Evolutionary conservation across 2,797 vertebrate species (phyloP).

Genomic region (Crenuchus spilurus): DNA sequence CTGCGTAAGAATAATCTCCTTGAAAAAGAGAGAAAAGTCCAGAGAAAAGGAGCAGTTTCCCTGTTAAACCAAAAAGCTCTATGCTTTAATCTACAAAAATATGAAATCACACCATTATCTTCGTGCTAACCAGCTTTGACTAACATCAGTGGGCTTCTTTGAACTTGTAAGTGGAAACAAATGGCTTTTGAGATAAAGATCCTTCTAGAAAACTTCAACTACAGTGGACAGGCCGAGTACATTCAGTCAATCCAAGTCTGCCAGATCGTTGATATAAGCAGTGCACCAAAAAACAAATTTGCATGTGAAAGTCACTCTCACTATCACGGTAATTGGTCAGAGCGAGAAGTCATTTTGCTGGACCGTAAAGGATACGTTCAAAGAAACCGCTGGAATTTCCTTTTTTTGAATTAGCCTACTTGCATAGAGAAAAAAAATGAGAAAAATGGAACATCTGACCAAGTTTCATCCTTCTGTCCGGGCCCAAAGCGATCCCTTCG

Average conservation of each 20-base stretch:
- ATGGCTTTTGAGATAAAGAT: slow-evolving; percentile 62
- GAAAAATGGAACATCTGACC: slow-evolving; percentile 28
- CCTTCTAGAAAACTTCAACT: slow-evolving; percentile 45
- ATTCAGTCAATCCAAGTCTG: slow-evolving; percentile 42
- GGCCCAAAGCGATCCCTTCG: slow-evolving; percentile 7
- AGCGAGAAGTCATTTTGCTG: neutral
- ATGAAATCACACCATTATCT: slow-evolving; percentile 62
- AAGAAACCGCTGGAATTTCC: neutral
- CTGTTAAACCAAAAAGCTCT: slow-evolving; percentile 52
- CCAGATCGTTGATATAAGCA: slow-evolving; percentile 13
- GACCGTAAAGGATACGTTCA: neutral
- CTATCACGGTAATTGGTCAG: slow-evolving; percentile 16
- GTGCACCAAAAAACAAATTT: slow-evolving; percentile 19
- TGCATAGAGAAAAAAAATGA: slow-evolving; percentile 18
- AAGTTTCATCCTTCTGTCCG: slow-evolving; percentile 14
- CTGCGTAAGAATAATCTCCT: slow-evolving; percentile 32
- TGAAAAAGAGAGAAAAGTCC: slow-evolving; percentile 26
- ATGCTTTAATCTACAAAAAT: slow-evolving; percentile 59
- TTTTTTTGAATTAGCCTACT: slow-evolving; percentile 1
- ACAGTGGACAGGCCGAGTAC: slow-evolving; percentile 47
- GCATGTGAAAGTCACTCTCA: slow-evolving; percentile 4
- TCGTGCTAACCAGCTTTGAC: slow-evolving; percentile 56
- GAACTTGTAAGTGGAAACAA: slow-evolving; percentile 67
- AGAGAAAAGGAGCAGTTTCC: slow-evolving; percentile 39
- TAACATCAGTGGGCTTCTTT: slow-evolving; percentile 60